These are phyloP conservation scores for Albula goreensis DNA, from an alignment of 2,113 vertebrate species.

Conservation along the genomic window DNA sequence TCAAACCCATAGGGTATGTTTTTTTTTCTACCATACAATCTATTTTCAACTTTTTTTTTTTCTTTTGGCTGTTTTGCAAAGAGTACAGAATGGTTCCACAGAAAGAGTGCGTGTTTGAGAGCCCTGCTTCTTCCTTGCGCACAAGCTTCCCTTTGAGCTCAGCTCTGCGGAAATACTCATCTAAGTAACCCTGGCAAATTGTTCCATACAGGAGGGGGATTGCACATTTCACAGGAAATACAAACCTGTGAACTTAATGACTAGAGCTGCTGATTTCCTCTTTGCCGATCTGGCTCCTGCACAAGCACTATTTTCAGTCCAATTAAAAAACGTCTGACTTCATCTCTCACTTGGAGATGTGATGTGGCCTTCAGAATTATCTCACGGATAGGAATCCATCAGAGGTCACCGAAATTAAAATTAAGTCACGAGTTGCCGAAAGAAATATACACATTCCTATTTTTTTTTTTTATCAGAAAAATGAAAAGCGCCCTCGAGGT, in stretches of 20 bases:
- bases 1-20: background rate
- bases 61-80: conserved; percentile 6
- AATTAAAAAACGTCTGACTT: conserved; percentile 37
- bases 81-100: background rate
- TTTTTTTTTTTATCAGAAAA: conserved; percentile 22
- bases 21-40: background rate
- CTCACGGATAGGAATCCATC: conserved; percentile 3
- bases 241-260: conserved; percentile 4
- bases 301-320: conserved; percentile 35
- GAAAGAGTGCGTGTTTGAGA: background rate
- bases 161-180: background rate
- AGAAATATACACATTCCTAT: background rate
- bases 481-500: conserved; percentile 33
- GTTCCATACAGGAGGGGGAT: background rate
- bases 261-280: background rate
- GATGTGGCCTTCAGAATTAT: conserved; percentile 25
- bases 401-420: conserved; percentile 34
- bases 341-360: background rate
- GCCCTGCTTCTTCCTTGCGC: conserved; percentile 1
- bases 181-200: background rate
- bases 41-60: too few species aligned
- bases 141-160: conserved; percentile 10
- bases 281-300: background rate
- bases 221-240: background rate
- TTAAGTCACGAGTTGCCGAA: background rate